These are phyloP conservation scores for Ormia ochracea DNA, from an alignment of 2,888 invertebrate genomes.

Conservation along the genomic window DNA sequence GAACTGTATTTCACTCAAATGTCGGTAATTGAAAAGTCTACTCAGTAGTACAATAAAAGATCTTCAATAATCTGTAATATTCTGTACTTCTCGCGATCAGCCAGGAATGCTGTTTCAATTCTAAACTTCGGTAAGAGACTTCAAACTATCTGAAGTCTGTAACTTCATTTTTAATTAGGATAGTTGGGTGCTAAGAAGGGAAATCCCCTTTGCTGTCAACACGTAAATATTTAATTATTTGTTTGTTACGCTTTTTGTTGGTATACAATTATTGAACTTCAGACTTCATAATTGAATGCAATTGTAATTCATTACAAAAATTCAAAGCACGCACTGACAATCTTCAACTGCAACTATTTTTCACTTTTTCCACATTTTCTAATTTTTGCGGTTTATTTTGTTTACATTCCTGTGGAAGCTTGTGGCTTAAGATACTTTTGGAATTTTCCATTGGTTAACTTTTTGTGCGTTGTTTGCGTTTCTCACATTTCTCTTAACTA, in stretches of 20 bases:
- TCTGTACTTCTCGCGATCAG: too few relatives aligned
- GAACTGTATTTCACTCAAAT: too few relatives aligned
- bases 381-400: conserved; percentile 8
- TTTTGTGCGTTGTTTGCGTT: conserved; percentile 1
- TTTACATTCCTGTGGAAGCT: background rate
- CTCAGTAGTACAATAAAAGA: too few relatives aligned
- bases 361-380: background rate
- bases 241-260: background rate
- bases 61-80: too few relatives aligned
- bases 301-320: conserved; percentile 4
- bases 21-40: too few relatives aligned
- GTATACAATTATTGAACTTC: conserved; percentile 15
- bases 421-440: background rate
- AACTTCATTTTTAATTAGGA: background rate
- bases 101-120: too few relatives aligned
- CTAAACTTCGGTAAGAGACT: background rate
- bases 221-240: background rate
- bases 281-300: conserved; percentile 16
- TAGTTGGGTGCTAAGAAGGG: background rate
- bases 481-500: conserved; percentile 14
- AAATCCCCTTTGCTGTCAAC: background rate
- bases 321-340: conserved; percentile 11
- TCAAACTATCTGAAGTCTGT: background rate
- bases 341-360: conserved; percentile 1
- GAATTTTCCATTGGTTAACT: conserved; percentile 20